Evolutionary conservation across 1,140 invertebrate genomes (phyloP).

Genomic region (Idris sp.): DNA sequence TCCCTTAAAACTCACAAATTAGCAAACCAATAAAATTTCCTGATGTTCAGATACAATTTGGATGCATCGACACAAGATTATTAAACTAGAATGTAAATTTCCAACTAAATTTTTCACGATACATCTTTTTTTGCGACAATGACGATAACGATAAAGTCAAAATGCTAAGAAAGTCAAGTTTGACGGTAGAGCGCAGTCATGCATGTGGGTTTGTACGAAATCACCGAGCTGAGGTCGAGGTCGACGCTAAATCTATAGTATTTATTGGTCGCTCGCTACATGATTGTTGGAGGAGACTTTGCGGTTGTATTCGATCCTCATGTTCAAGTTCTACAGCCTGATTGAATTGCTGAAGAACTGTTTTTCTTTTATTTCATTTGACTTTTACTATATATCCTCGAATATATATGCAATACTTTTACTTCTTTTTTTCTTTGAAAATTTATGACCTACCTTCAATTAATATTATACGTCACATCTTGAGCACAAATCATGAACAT

Average conservation of each 20-base stretch:
- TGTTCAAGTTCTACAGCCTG: slow-evolving; percentile 51
- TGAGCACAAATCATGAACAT: slow-evolving; percentile 13
- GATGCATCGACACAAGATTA: slow-evolving; percentile 48
- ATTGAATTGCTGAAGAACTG: slow-evolving; percentile 59
- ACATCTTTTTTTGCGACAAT: slow-evolving; percentile 52
- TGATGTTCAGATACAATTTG: slow-evolving; percentile 35
- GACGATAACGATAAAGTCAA: slow-evolving; percentile 53
- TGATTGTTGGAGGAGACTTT: slow-evolving; percentile 69
- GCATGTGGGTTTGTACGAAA: slow-evolving; percentile 64
- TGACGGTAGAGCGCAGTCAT: slow-evolving; percentile 71
- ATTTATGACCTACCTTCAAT: slow-evolving; percentile 30
- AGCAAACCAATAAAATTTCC: too few relatives aligned
- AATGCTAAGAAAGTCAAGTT: slow-evolving; percentile 46
- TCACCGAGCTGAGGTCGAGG: slow-evolving; percentile 49
- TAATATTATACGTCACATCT: slow-evolving; percentile 23
- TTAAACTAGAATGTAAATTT: slow-evolving; percentile 35
- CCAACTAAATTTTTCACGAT: slow-evolving; percentile 27
- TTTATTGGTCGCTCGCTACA: slow-evolving; percentile 70
- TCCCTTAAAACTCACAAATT: too few relatives aligned
- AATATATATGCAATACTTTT: slow-evolving; percentile 30
- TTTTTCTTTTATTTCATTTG: slow-evolving; percentile 38
- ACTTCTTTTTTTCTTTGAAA: slow-evolving; percentile 20
- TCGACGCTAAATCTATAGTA: slow-evolving; percentile 70
- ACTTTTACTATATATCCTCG: slow-evolving; percentile 24
- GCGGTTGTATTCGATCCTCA: slow-evolving; percentile 53